Evolutionary conservation across 2,888 invertebrate species (phyloP).

Genomic region (Laothoe populi): DNA sequence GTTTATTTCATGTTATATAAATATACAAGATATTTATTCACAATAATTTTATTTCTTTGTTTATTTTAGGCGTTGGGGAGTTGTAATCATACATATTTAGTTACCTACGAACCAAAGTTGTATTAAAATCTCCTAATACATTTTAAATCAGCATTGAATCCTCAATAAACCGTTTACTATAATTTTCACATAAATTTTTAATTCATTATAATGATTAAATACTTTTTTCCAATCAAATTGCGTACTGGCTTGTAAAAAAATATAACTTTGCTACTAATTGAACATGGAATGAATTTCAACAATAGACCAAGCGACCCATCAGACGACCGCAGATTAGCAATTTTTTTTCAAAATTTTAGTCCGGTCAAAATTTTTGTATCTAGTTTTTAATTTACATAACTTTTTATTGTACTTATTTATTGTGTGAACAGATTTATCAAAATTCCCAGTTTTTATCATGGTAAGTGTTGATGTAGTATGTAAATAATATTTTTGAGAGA

Average conservation of each 20-base stretch:
- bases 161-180: too few relatives aligned
- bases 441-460: conserved; percentile 75
- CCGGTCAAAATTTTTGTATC: conserved; percentile 69
- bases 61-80: too few relatives aligned
- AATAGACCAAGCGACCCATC: conserved; percentile 66
- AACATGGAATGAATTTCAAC: conserved; percentile 65
- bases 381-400: conserved; percentile 58
- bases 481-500: background rate
- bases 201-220: background rate
- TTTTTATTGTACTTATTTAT: conserved; percentile 61
- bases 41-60: too few relatives aligned
- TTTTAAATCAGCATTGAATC: too few relatives aligned
- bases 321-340: conserved; percentile 67
- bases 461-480: conserved; percentile 58
- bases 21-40: too few relatives aligned
- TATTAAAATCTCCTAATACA: too few relatives aligned
- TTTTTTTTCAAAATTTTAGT: conserved; percentile 78
- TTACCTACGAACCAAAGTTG: too few relatives aligned
- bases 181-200: background rate
- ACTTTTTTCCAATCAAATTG: background rate
- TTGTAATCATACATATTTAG: too few relatives aligned
- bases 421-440: conserved; percentile 55
- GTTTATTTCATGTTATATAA: too few relatives aligned
- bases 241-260: background rate
- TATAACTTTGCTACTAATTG: conserved; percentile 44